phyloP scores from a whole-genome alignment of 2,797 vertebrate genomes.

The Sphaeramia orbicularis region DNA sequence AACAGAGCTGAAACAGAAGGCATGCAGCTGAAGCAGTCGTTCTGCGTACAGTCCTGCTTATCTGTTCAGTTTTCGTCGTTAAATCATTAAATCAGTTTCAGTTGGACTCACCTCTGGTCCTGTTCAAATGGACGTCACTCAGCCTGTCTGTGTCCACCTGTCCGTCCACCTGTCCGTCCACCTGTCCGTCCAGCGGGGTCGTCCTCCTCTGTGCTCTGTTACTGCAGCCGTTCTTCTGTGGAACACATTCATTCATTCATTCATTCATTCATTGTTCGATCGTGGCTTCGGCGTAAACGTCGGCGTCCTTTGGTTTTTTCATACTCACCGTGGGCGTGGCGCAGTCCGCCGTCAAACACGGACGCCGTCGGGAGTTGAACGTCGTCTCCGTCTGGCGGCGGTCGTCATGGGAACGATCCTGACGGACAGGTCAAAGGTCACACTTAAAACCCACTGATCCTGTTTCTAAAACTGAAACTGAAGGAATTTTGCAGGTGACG shows the following conservation, averaged over 20 bases:
- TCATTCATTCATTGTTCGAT: too few species aligned
- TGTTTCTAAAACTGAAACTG: too few species aligned
- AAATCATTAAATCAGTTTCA: too few species aligned
- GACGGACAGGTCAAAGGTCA: conserved; percentile 29
- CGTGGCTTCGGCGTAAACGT: too few species aligned
- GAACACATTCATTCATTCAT: neutral
- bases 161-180: too few species aligned
- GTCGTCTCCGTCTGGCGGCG: neutral
- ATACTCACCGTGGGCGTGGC: conserved; percentile 3
- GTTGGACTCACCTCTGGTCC: conserved; percentile 73
- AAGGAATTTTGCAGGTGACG: too few species aligned
- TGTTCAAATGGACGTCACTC: conserved; percentile 44
- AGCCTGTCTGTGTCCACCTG: neutral
- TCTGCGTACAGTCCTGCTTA: too few species aligned
- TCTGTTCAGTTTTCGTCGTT: too few species aligned
- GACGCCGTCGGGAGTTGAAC: neutral
- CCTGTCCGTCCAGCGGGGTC: conserved; percentile 27
- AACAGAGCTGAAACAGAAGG: too few species aligned
- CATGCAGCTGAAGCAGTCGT: too few species aligned
- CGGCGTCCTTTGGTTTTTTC: too few species aligned
- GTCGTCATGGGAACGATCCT: conserved; percentile 38
- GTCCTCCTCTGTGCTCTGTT: conserved; percentile 65
- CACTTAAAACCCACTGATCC: too few species aligned
- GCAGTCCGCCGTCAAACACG: conserved; percentile 36
- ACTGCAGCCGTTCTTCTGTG: conserved; percentile 61